Evolutionary conservation across 2,888 invertebrate genomes (phyloP).

Genomic region (Druceiella hillmani): DNA sequence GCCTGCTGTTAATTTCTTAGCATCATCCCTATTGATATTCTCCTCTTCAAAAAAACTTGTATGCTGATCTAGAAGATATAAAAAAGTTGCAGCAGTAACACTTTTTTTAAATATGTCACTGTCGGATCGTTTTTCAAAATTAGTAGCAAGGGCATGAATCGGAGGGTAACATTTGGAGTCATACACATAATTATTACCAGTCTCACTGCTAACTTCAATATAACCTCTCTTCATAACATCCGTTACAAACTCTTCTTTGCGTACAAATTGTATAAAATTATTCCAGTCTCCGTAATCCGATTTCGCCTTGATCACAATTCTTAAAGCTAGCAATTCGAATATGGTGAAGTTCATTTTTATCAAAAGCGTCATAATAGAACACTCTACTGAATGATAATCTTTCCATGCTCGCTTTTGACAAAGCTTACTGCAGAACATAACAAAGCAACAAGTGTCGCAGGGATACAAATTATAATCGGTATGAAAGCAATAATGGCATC

Average conservation of each 20-base stretch:
- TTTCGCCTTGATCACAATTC: slow-evolving; percentile 47
- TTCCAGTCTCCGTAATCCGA: slow-evolving; percentile 34
- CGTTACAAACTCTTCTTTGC: slow-evolving; percentile 33
- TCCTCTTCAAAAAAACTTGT: slow-evolving; percentile 51
- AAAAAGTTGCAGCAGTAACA: slow-evolving; percentile 57
- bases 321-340: slow-evolving; percentile 64
- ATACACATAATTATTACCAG: slow-evolving; percentile 31
- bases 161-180: slow-evolving; percentile 50
- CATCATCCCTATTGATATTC: slow-evolving; percentile 32
- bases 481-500: slow-evolving; percentile 66
- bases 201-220: slow-evolving; percentile 29
- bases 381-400: slow-evolving; percentile 73
- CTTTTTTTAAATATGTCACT: slow-evolving; percentile 71
- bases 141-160: slow-evolving; percentile 64
- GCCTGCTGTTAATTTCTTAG: slow-evolving; percentile 48
- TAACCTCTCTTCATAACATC: slow-evolving; percentile 41
- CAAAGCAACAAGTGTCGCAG: slow-evolving; percentile 58
- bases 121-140: slow-evolving; percentile 56
- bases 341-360: slow-evolving; percentile 56
- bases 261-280: slow-evolving; percentile 30
- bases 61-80: slow-evolving; percentile 53
- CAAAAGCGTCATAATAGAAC: slow-evolving; percentile 59
- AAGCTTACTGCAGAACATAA: slow-evolving; percentile 58
- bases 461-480: slow-evolving; percentile 55
- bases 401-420: slow-evolving; percentile 60